A percentile compares a stretch with the other conserved stretches of the same genome.
Conservation (phyloP, 2,797 vertebrate species). For the Columba guinea region DNA sequence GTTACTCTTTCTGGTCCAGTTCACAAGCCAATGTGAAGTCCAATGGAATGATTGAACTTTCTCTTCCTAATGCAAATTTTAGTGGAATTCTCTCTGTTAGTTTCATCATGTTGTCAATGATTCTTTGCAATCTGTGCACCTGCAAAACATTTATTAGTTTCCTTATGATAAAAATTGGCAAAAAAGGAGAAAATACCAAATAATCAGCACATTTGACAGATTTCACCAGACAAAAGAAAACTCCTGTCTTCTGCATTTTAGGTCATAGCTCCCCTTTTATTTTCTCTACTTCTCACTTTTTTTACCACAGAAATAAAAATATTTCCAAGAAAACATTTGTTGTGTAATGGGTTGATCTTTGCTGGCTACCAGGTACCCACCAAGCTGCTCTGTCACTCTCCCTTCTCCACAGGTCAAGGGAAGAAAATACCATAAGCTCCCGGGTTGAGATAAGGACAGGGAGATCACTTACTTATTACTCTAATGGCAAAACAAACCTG, state of each 20-base stretch:
- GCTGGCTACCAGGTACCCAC: neutral
- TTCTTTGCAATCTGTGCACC: neutral
- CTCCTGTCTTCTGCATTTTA: neutral
- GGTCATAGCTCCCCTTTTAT: neutral
- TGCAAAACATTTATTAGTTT: neutral
- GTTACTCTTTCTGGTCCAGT: neutral
- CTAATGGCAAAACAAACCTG: neutral
- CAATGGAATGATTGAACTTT: neutral
- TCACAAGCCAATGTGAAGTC: neutral
- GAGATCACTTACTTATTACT: neutral
- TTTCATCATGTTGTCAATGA: neutral
- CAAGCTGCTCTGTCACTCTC: fast-evolving
- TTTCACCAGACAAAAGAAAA: neutral
- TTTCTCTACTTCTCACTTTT: neutral
- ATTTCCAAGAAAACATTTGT: neutral
- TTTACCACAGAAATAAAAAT: neutral
- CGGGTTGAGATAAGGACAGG: neutral
- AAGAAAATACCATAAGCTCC: neutral
- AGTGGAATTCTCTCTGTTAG: neutral
- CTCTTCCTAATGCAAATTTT: neutral
- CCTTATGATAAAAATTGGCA: fast-evolving
- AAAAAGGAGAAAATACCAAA: neutral
- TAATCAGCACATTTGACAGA: neutral
- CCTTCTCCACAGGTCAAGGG: neutral
- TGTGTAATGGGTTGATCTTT: neutral